These are phyloP conservation scores for Manacus vitellinus DNA, from an alignment of 2,113 vertebrate genomes.

Conservation along the genomic window DNA sequence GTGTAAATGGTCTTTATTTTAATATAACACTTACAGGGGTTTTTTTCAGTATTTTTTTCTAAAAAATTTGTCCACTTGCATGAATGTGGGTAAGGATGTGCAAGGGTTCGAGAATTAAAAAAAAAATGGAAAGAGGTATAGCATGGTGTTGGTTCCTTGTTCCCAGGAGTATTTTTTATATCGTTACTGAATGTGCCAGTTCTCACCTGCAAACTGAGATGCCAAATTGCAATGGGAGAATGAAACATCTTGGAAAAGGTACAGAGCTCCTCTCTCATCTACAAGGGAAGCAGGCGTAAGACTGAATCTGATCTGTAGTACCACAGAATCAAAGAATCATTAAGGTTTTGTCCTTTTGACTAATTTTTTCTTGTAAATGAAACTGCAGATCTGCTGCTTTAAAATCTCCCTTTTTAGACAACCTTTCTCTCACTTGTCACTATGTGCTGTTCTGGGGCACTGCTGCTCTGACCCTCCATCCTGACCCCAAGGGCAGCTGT, in stretches of 20 bases:
- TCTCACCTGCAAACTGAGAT: neutral
- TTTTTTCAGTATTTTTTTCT: neutral
- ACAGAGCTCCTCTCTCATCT: neutral
- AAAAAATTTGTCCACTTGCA: neutral
- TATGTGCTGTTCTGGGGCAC: neutral
- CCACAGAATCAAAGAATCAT: neutral
- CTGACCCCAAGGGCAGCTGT: neutral
- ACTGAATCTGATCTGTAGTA: neutral
- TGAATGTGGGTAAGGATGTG: neutral
- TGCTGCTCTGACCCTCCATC: neutral
- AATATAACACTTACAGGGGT: neutral
- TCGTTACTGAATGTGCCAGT: neutral
- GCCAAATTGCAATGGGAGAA: neutral
- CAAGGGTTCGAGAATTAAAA: neutral
- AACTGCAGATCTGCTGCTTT: neutral
- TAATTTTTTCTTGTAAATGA: neutral
- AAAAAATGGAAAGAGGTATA: neutral
- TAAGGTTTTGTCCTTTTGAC: neutral
- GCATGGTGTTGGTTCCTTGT: neutral
- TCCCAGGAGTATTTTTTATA: neutral
- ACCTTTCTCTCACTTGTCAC: neutral
- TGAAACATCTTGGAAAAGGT: neutral
- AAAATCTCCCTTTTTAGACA: neutral
- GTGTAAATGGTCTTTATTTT: neutral
- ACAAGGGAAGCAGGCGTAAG: neutral